Conservation (phyloP, 2,797 vertebrate species). For the Sebastes iracundus region DNA sequence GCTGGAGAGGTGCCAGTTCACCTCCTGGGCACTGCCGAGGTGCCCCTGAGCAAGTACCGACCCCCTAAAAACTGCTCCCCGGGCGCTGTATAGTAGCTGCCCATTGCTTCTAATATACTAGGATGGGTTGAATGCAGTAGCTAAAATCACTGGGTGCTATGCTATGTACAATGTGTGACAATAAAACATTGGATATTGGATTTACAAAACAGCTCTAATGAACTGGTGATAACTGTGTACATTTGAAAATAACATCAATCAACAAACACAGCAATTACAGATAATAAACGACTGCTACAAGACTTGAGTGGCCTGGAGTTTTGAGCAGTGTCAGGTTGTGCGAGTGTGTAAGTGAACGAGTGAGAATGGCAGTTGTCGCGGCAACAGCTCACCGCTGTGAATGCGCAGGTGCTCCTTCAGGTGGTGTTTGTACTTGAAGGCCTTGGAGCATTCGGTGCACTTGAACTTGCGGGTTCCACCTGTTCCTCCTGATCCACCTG, state of each 20-base stretch:
- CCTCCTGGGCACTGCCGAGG: too few species aligned
- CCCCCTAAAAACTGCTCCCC: too few species aligned
- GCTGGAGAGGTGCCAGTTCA: too few species aligned
- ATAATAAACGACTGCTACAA: not conserved
- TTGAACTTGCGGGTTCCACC: slow-evolving; percentile 96
- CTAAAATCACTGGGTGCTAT: too few species aligned
- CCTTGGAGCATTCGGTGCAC: slow-evolving; percentile 97
- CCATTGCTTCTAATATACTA: too few species aligned
- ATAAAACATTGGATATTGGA: too few species aligned
- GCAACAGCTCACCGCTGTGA: slow-evolving; percentile 91
- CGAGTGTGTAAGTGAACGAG: not conserved
- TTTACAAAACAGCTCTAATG: not conserved
- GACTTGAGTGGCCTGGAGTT: not conserved
- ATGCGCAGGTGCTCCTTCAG: slow-evolving; percentile 99
- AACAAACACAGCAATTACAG: not conserved
- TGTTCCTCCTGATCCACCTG: slow-evolving; percentile 84
- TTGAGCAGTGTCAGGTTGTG: not conserved
- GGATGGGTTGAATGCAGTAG: too few species aligned
- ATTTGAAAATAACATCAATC: not conserved
- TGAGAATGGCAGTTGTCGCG: not conserved
- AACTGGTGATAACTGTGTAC: not conserved
- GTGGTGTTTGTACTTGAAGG: slow-evolving; percentile 99
- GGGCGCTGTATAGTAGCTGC: too few species aligned
- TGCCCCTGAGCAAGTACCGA: too few species aligned
- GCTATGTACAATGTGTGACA: too few species aligned